These are phyloP conservation scores for Platycheirus albimanus DNA, from an alignment of 2,888 invertebrate genomes.

Conservation along the genomic window DNA sequence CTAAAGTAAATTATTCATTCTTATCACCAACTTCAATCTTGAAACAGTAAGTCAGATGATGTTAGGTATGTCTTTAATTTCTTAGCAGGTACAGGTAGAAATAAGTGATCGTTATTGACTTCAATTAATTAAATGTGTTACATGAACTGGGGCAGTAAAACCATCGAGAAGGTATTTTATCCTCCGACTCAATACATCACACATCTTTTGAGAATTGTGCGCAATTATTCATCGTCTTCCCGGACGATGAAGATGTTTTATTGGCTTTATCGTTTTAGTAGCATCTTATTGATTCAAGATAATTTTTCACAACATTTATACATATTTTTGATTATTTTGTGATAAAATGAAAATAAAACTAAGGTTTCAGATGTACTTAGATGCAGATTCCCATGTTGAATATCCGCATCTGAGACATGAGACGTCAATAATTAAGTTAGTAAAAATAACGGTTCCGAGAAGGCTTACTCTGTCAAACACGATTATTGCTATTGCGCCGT, in stretches of 20 bases:
- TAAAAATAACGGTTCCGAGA: no score
- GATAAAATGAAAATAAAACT: no score
- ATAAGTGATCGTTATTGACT: constrained; percentile 9
- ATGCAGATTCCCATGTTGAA: no score
- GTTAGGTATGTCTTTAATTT: not conserved
- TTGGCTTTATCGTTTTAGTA: not conserved
- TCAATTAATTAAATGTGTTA: constrained; percentile 56
- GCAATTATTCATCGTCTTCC: constrained; percentile 36
- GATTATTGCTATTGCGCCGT: no score
- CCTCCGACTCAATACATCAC: constrained; percentile 16
- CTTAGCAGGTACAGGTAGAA: constrained; percentile 29
- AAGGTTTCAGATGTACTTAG: no score
- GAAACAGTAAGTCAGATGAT: constrained; percentile 1
- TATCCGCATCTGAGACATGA: no score
- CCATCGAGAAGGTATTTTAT: not conserved
- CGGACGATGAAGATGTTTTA: constrained; percentile 40
- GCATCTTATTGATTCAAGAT: no score
- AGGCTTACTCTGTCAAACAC: no score
- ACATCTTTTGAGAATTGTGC: constrained; percentile 3
- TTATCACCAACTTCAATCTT: constrained; percentile 47
- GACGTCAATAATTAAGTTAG: no score
- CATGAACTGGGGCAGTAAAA: constrained; percentile 18
- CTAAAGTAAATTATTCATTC: constrained; percentile 43
- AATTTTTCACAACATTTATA: no score
- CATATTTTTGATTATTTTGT: no score